These are phyloP conservation scores for Pygoscelis adeliae DNA, from an alignment of 2,113 vertebrate species.

Conservation along the genomic window DNA sequence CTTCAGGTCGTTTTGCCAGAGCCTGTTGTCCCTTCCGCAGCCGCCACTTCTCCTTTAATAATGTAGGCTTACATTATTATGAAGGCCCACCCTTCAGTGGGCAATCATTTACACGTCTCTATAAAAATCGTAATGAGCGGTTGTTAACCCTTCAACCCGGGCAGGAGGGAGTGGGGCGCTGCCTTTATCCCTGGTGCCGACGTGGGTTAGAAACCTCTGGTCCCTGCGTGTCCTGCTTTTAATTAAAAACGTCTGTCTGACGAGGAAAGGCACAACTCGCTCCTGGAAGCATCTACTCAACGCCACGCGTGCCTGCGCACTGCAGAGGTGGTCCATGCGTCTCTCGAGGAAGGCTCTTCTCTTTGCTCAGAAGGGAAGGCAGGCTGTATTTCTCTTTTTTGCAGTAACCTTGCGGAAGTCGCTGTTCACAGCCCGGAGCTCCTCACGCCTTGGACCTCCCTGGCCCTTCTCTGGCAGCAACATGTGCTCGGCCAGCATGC, in stretches of 20 bases:
- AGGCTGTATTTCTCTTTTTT: background rate
- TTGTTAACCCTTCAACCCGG: background rate
- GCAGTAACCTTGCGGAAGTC: background rate
- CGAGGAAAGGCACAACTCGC: background rate
- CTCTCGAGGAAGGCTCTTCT: background rate
- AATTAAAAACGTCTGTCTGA: background rate
- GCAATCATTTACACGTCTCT: background rate
- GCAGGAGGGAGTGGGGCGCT: accelerated
- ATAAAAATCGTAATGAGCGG: background rate
- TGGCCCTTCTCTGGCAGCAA: background rate
- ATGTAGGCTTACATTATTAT: background rate
- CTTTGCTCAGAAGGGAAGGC: background rate
- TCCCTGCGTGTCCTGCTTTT: background rate
- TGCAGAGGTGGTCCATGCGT: accelerated
- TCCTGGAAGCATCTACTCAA: background rate
- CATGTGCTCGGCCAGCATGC: accelerated
- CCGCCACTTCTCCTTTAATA: background rate
- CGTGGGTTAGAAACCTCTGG: background rate
- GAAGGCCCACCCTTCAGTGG: background rate
- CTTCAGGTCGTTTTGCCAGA: background rate
- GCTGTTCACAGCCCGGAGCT: background rate
- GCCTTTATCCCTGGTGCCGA: background rate
- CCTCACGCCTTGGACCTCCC: accelerated
- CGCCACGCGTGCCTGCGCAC: accelerated
- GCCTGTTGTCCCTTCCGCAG: background rate